These are phyloP conservation scores for Eufriesea mexicana DNA, from an alignment of 1,140 invertebrate genomes.

Conservation along the genomic window DNA sequence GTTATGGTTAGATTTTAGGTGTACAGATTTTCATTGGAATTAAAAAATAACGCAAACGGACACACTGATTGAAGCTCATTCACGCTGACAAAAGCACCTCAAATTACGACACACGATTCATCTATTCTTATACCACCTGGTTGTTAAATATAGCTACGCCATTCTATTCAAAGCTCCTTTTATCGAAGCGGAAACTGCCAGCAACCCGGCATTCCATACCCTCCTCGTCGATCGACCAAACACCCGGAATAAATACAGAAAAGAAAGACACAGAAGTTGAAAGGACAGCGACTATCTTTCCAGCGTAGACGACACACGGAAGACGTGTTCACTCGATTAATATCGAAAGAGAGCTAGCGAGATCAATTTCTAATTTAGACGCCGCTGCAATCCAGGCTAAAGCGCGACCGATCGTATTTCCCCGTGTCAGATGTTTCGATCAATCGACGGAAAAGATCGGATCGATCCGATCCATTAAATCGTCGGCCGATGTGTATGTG, in stretches of 20 bases:
- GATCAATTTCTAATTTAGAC: constrained; percentile 26
- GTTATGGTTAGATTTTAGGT: no score
- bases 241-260: neutral
- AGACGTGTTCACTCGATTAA: constrained; percentile 9
- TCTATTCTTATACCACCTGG: no score
- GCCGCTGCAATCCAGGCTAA: neutral
- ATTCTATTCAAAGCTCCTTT: no score
- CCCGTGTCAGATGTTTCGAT: neutral
- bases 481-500: neutral
- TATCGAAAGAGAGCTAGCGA: neutral
- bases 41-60: no score
- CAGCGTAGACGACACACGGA: neutral
- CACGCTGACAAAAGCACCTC: no score
- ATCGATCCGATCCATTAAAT: constrained; percentile 13
- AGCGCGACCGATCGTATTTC: neutral
- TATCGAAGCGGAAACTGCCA: no score
- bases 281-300: neutral
- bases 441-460: neutral
- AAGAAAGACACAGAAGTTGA: neutral
- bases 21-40: no score
- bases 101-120: no score
- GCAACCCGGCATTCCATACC: no score
- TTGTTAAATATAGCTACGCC: no score
- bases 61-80: no score
- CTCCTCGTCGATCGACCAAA: neutral